These are phyloP conservation scores for Corapipo altera DNA, from an alignment of 2,113 vertebrate genomes.

Conservation along the genomic window DNA sequence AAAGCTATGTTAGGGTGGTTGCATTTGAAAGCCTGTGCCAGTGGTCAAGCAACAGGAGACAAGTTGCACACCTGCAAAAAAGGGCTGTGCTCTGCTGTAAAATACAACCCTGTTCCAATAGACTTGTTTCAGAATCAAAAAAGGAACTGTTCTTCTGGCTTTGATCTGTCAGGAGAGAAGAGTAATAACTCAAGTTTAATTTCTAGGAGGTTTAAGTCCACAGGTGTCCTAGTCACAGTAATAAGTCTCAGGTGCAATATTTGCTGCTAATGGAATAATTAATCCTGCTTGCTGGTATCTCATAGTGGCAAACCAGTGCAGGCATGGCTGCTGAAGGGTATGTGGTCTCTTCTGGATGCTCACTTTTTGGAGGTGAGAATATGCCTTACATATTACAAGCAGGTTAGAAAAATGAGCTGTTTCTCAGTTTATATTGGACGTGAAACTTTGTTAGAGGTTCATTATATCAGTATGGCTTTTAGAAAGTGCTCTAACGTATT, in stretches of 20 bases:
- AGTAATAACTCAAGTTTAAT: background rate
- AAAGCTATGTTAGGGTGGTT: background rate
- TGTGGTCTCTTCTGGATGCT: background rate
- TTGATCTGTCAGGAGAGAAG: background rate
- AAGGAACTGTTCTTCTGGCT: background rate
- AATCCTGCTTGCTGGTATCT: background rate
- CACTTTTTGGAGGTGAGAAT: background rate
- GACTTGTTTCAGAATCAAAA: background rate
- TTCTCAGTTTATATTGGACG: background rate
- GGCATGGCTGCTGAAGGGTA: background rate
- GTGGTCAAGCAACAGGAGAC: background rate
- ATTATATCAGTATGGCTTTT: background rate
- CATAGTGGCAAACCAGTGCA: background rate
- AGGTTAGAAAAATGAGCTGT: background rate
- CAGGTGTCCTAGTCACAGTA: background rate
- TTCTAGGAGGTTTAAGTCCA: background rate
- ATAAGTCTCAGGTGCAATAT: background rate
- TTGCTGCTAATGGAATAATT: background rate
- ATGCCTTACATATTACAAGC: background rate
- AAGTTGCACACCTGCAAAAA: background rate
- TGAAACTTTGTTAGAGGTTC: background rate
- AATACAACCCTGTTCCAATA: background rate
- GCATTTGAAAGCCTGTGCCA: background rate
- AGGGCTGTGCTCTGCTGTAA: background rate
- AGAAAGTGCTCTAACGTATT: background rate